Evolutionary conservation across 2,797 vertebrate species (phyloP).

Genomic region (Acipenser transmontanus): DNA sequence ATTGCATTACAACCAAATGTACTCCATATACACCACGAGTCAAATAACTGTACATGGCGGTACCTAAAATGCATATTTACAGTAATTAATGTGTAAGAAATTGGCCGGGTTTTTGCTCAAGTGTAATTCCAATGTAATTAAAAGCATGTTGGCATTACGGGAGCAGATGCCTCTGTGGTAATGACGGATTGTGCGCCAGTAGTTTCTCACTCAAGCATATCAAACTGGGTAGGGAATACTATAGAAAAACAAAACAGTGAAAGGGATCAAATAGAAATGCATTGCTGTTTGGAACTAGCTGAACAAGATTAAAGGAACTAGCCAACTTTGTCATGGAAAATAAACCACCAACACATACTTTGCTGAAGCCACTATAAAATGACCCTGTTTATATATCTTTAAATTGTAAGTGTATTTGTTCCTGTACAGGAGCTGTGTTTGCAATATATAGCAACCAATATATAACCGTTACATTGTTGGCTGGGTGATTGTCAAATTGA

Average conservation of each 20-base stretch:
- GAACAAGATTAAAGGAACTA: constrained; percentile 23
- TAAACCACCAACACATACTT: constrained; percentile 30
- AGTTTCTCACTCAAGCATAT: constrained; percentile 18
- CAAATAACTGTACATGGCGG: constrained; percentile 10
- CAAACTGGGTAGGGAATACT: too few relatives aligned
- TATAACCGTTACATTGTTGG: too few relatives aligned
- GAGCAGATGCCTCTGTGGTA: constrained; percentile 37
- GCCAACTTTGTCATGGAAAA: constrained; percentile 10
- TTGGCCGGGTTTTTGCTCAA: constrained; percentile 14
- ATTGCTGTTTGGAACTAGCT: constrained; percentile 26
- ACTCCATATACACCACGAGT: constrained; percentile 17
- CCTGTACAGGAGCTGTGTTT: constrained; percentile 22
- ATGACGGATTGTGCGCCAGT: constrained; percentile 29
- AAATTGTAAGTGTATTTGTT: constrained; percentile 24
- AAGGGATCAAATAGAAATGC: constrained; percentile 34
- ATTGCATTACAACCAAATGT: constrained; percentile 25
- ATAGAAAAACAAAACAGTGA: constrained; percentile 27
- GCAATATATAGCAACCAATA: constrained; percentile 11
- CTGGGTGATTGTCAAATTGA: too few relatives aligned
- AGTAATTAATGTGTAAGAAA: constrained; percentile 36
- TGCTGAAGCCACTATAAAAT: constrained; percentile 21
- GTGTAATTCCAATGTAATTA: constrained; percentile 46
- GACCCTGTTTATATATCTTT: constrained; percentile 34
- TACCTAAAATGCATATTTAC: constrained; percentile 24
- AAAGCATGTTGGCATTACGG: constrained; percentile 45